Conservation (phyloP, 2,888 invertebrate species). For the Hydrotaea cyrtoneurina region DNA sequence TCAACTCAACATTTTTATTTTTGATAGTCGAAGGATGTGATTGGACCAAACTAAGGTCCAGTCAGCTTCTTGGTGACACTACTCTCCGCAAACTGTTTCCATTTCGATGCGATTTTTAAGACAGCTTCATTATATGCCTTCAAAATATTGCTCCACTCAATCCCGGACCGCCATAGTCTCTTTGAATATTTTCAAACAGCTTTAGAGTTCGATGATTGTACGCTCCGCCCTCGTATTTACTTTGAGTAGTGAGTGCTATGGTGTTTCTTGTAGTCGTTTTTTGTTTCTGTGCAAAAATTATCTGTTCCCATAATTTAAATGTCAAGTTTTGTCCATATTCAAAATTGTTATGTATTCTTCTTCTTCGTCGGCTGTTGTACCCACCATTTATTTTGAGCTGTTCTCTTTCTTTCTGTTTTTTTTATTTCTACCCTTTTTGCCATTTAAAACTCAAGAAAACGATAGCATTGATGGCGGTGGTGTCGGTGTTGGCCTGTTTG, state of each 20-base stretch:
- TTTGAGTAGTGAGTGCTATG: neutral
- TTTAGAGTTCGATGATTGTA: no score
- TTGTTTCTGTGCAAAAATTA: slow-evolving; percentile 68
- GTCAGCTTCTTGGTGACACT: no score
- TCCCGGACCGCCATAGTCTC: no score
- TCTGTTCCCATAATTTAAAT: slow-evolving; percentile 80
- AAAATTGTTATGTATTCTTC: slow-evolving; percentile 73
- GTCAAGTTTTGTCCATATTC: slow-evolving; percentile 80
- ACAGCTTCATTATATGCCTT: no score
- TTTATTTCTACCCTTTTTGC: slow-evolving; percentile 53
- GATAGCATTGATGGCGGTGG: slow-evolving; percentile 40
- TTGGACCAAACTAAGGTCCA: no score
- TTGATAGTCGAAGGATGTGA: no score
- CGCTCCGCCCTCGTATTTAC: neutral
- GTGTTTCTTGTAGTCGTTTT: slow-evolving; percentile 18
- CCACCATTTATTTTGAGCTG: slow-evolving; percentile 58
- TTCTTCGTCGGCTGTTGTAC: slow-evolving; percentile 42
- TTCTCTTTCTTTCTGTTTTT: slow-evolving; percentile 21
- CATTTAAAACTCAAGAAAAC: slow-evolving; percentile 27
- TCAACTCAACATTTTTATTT: no score
- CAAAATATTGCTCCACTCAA: no score
- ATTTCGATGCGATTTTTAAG: no score
- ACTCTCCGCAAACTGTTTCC: no score
- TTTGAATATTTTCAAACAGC: no score
- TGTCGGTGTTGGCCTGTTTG: slow-evolving; percentile 42